phyloP scores from a whole-genome alignment of 2,113 vertebrate genomes.

The Aphyosemion australe region DNA sequence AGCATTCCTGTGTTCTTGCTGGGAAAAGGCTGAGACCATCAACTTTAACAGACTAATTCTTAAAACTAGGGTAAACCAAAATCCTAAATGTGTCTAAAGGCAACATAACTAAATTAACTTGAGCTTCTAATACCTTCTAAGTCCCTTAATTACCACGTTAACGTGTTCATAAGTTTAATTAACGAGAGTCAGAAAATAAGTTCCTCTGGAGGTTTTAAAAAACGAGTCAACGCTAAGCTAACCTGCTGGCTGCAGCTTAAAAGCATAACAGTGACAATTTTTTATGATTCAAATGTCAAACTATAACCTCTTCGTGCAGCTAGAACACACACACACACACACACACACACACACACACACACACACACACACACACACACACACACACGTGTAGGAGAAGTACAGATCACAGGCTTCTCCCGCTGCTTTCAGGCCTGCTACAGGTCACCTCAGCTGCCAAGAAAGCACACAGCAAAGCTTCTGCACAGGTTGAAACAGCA shows the following conservation, averaged over 20 bases:
- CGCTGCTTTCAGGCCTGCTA: slow-evolving; percentile 33
- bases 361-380: neutral
- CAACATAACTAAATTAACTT: neutral
- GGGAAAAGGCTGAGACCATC: neutral
- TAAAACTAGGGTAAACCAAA: neutral
- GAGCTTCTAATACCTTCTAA: neutral
- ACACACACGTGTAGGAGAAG: neutral
- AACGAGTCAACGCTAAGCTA: neutral
- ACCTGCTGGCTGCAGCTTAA: neutral
- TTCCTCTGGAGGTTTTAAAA: neutral
- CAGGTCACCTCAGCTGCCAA: slow-evolving; percentile 49
- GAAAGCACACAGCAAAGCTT: slow-evolving; percentile 29
- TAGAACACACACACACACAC: neutral
- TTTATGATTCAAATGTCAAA: slow-evolving; percentile 6
- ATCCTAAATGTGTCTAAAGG: neutral
- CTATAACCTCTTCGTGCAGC: neutral
- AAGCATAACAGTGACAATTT: neutral
- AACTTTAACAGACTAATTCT: neutral
- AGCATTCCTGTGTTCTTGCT: neutral
- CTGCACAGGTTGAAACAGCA: slow-evolving; percentile 39
- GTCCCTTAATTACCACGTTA: neutral
- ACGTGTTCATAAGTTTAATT: slow-evolving; percentile 4
- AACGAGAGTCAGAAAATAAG: neutral
- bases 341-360: neutral
- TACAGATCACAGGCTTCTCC: slow-evolving; percentile 10